Evolutionary conservation across 2,113 vertebrate species (phyloP), one percentile per base, ranked within the genome.

Genomic region (Cololabis saira): DNA sequence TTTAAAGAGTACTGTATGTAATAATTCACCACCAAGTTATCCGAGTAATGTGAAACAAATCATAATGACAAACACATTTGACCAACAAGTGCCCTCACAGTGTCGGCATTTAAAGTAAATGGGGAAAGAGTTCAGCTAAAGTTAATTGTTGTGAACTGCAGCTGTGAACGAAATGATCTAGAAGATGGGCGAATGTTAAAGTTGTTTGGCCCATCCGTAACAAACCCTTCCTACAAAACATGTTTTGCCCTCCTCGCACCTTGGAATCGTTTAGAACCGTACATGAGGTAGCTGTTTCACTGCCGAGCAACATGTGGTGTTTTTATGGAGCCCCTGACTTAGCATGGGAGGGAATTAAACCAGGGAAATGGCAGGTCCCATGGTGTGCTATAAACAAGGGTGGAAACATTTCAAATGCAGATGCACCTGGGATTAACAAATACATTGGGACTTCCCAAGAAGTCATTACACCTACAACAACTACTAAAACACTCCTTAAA

Each of bases 301-400:
- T 76, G 69, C 83, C 49, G 65, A 83, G 73, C 87, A 92, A 91
- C 89, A 91, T 91, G 87, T 92, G 88, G 83, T 56, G 49, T 70
- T 90, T 93, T 92, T 91, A 93, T 91, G 74, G 90, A 87, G 81
- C 45, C 57, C 75, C 75, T 76, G 78, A 87, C 81, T 86, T 76
- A 82, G 80, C 83, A 85, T 64, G 83, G 71, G 81, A 84, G 75
- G 82, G 82, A 83, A 91, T 90, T 89, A 90, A 90, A 86, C 88
- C 78, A 79, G 90, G 86, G 87, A 90, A 92, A 92, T 83, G 83
- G 84, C 84, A 90, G 83, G 86, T 91, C 90, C 89, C 88, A 77
- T 33, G 71, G 88, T 83, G 83, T 55, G 76, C 85, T 64, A 80
- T 92, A 93, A 93, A 93, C 68, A n/a, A 73, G 75, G 71, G 81